These are phyloP conservation scores for Prenolepis imparis DNA, from an alignment of 2,888 invertebrate genomes.

Conservation along the genomic window DNA sequence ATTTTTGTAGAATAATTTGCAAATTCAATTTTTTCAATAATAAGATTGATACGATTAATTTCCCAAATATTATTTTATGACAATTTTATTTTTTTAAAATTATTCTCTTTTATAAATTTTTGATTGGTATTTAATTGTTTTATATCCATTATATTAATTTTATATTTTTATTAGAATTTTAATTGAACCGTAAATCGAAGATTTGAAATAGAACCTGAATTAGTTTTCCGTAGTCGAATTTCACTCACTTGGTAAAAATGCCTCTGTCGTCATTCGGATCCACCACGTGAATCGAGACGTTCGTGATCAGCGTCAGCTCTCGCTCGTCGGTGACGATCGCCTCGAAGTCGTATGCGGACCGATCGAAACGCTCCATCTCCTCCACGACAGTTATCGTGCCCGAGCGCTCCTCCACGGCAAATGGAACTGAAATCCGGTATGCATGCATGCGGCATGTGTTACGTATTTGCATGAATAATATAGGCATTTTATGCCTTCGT, in stretches of 20 bases:
- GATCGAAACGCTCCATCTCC: constrained; percentile 90
- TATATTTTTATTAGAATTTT: not conserved
- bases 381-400: constrained; percentile 95
- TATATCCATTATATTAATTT: not conserved
- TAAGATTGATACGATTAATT: not conserved
- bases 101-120: no score
- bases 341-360: constrained; percentile 92
- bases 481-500: not conserved
- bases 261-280: constrained; percentile 91
- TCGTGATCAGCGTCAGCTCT: constrained; percentile 92
- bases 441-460: constrained; percentile 67
- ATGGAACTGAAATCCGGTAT: constrained; percentile 90
- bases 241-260: constrained; percentile 89
- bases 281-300: constrained; percentile 94
- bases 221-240: constrained; percentile 18
- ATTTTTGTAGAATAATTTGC: not conserved
- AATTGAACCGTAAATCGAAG: not conserved
- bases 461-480: constrained; percentile 62
- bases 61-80: not conserved
- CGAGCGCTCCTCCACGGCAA: constrained; percentile 95
- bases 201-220: not conserved
- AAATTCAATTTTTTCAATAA: not conserved
- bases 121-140: not conserved
- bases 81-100: not conserved
- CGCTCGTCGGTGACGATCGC: constrained; percentile 91